A percentile compares a stretch with the other conserved stretches of the same genome.
Conservation (phyloP, 2,113 vertebrate genomes). For the Solenodon paradoxus region DNA sequence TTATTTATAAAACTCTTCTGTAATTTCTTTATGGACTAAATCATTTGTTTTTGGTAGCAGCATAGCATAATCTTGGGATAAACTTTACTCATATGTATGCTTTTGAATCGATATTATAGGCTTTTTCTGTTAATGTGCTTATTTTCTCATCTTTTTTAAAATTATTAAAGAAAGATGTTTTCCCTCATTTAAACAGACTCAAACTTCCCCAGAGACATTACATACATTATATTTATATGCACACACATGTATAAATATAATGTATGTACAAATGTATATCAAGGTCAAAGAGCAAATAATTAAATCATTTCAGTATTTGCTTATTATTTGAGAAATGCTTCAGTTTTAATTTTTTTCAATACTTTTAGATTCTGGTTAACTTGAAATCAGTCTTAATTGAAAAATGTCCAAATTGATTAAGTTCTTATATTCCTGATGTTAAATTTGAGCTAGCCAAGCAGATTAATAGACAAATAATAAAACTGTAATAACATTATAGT, state of each 20-base stretch:
- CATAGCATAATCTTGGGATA: background rate
- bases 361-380: background rate
- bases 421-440: background rate
- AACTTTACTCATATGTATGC: background rate
- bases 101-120: background rate
- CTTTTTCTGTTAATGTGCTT: background rate
- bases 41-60: background rate
- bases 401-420: slow-evolving; percentile 34
- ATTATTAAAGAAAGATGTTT: background rate
- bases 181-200: background rate
- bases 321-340: background rate
- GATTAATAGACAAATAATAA: background rate
- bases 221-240: background rate
- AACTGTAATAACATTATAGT: background rate
- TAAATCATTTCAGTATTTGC: background rate
- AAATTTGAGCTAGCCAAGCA: background rate
- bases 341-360: background rate
- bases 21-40: background rate
- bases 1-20: background rate
- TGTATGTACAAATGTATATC: too few species aligned
- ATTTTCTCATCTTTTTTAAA: background rate
- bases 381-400: background rate
- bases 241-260: too few species aligned
- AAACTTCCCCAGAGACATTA: background rate
- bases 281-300: background rate